Conservation (phyloP, 2,113 vertebrate genomes). For the Pachypanchax playfairii region DNA sequence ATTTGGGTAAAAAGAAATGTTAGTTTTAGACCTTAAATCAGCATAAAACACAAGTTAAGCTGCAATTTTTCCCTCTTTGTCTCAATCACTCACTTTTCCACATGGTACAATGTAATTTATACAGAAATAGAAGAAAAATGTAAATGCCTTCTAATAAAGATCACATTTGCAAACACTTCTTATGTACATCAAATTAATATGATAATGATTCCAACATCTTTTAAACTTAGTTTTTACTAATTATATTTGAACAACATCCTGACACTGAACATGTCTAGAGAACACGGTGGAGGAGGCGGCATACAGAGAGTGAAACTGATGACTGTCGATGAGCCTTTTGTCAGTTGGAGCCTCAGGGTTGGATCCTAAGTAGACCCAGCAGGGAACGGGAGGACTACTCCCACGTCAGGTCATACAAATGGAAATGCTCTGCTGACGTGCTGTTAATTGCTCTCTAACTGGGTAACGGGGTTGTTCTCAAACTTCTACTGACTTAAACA, state of each 20-base stretch:
- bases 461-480: conserved; percentile 25
- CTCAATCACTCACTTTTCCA: conserved; percentile 15
- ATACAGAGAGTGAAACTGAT: conserved; percentile 31
- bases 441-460: conserved; percentile 48
- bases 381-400: conserved; percentile 50
- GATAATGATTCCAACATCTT: conserved; percentile 30
- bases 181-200: conserved; percentile 39
- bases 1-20: conserved; percentile 49
- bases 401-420: conserved; percentile 55
- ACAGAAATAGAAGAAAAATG: neutral
- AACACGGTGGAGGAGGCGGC: conserved; percentile 44
- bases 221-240: conserved; percentile 38
- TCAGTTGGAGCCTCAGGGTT: conserved; percentile 47
- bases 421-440: conserved; percentile 53
- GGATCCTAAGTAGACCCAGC: conserved; percentile 43
- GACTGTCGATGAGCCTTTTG: conserved; percentile 41
- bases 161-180: conserved; percentile 7
- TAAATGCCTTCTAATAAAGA: conserved; percentile 5
- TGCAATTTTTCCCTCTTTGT: conserved; percentile 29
- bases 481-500: conserved; percentile 24
- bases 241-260: conserved; percentile 58
- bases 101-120: neutral
- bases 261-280: conserved; percentile 33
- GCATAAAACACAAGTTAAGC: conserved; percentile 34
- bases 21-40: conserved; percentile 59